Base-by-base conservation (phyloP, 2,113 vertebrate genomes). In the Platysternon megacephalum region DNA sequence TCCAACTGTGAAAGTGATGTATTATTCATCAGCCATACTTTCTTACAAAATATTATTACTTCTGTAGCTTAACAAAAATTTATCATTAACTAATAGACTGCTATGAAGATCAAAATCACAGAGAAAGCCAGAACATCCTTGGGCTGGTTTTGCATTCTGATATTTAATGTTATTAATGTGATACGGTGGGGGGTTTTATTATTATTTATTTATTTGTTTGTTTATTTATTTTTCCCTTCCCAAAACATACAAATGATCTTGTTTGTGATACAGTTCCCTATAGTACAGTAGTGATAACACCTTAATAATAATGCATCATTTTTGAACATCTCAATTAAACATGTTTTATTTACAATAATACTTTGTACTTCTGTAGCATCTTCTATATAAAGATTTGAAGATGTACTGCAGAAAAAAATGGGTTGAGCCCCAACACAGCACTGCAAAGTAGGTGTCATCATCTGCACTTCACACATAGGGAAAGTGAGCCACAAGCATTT, bases 271-370 rank as follows among this genome's bases (percentile, higher is more conserved):
- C 29, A 11, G 28, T n/a, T 93, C 68, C 68, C 42, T 1, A 1
- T 8, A 16, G 26, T 5, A 2, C 2, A 9, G 32, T 49, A 58
- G 6, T 49, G 53, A 16, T 10, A 44, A 21, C 6, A 6, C 19
- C 9, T 9, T 35, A 13, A 2, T 58, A 46, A 6, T 2, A 48
- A 39, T 11, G n/a, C 6, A 35, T 9, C 48, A 42, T 32, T 10
- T 39, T 46, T 53, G 53, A 11, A 26, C 13, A 35, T 32, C 1
- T 3, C 1, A 13, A 1, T 1, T 2, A 65, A 13, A 17, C 0
- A 0, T 3, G 9, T 74, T 74, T 74, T 39, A 42, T 74, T 42
- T 74, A 65, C 3, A 65, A 35, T 24, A 74, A 39, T 42, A 74
- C n/a, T 21, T 24, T 39, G 22, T 12, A 42, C 72, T 11, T 42